Evolutionary conservation across 2,113 vertebrate genomes (phyloP).

Genomic region (Trichomycterus rosablanca): DNA sequence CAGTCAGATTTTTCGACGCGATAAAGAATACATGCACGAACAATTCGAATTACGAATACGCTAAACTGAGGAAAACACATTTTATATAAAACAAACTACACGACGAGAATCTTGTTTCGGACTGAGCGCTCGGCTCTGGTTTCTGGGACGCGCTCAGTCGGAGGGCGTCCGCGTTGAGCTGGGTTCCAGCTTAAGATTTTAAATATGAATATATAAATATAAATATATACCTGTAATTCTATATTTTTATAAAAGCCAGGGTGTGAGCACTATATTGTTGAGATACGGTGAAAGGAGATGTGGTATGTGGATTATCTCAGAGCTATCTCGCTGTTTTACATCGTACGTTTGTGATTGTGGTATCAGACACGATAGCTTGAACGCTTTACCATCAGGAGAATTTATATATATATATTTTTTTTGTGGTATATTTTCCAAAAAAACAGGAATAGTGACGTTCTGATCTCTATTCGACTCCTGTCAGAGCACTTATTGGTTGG

Average conservation of each 20-base stretch:
- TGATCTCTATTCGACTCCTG: slow-evolving; percentile 60
- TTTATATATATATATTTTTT: slow-evolving; percentile 43
- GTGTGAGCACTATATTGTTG: slow-evolving; percentile 58
- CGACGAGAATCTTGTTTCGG: slow-evolving; percentile 61
- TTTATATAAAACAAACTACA: too few relatives aligned
- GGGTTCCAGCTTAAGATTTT: slow-evolving; percentile 51
- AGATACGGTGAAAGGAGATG: slow-evolving; percentile 43
- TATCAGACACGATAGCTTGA: slow-evolving; percentile 52
- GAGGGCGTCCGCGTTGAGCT: slow-evolving; percentile 50
- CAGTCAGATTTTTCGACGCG: slow-evolving; percentile 54
- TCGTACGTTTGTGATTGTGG: too few relatives aligned
- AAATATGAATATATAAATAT: too few relatives aligned
- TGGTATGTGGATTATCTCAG: slow-evolving; percentile 52
- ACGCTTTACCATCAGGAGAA: slow-evolving; percentile 52
- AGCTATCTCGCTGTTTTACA: slow-evolving; percentile 50
- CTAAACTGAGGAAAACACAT: slow-evolving; percentile 53
- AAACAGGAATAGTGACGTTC: slow-evolving; percentile 48
- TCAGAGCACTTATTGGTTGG: slow-evolving; percentile 71
- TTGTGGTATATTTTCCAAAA: slow-evolving; percentile 53
- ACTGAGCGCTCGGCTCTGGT: slow-evolving; percentile 64
- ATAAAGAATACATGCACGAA: slow-evolving; percentile 38
- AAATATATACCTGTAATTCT: slow-evolving; percentile 66
- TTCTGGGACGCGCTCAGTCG: slow-evolving; percentile 52
- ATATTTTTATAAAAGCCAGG: slow-evolving; percentile 67
- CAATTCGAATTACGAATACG: slow-evolving; percentile 42